Conservation (phyloP, 2,113 vertebrate genomes). For the Phrynosoma blainvillii region DNA sequence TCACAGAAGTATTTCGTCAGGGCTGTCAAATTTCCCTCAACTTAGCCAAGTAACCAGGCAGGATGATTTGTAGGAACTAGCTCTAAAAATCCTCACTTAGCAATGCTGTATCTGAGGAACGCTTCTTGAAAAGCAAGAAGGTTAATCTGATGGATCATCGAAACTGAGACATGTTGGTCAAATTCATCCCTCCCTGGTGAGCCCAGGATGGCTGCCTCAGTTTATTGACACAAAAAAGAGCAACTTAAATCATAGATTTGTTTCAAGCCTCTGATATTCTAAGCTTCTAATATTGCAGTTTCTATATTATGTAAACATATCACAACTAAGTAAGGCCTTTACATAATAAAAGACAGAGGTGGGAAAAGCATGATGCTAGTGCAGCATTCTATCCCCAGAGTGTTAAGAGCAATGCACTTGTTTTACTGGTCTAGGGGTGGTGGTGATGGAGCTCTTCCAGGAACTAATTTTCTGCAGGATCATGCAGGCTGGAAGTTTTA, state of each 20-base stretch:
- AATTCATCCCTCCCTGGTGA: not conserved
- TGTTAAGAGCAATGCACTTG: no score
- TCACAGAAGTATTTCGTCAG: conserved; percentile 61
- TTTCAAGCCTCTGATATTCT: not conserved
- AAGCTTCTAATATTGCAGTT: not conserved
- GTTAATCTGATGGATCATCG: conserved; percentile 64
- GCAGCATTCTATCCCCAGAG: no score
- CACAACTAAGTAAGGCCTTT: not conserved
- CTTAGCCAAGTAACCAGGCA: conserved; percentile 49
- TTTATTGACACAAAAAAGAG: not conserved
- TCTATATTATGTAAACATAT: not conserved
- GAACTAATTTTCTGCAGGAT: no score
- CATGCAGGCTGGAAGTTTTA: no score
- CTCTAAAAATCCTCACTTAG: conserved; percentile 50
- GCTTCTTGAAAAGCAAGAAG: conserved; percentile 57
- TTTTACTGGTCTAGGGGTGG: no score
- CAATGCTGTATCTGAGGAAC: conserved; percentile 45
- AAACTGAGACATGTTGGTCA: conserved; percentile 36
- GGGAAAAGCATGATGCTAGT: no score
- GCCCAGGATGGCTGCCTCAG: not conserved
- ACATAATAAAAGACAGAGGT: not conserved
- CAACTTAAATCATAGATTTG: not conserved
- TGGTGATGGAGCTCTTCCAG: no score
- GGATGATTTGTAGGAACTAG: conserved; percentile 64
- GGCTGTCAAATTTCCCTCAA: conserved; percentile 56